Evolutionary conservation across 2,113 vertebrate species (phyloP), one percentile per base, ranked within the genome.

Genomic region (Alaudala cheleensis): DNA sequence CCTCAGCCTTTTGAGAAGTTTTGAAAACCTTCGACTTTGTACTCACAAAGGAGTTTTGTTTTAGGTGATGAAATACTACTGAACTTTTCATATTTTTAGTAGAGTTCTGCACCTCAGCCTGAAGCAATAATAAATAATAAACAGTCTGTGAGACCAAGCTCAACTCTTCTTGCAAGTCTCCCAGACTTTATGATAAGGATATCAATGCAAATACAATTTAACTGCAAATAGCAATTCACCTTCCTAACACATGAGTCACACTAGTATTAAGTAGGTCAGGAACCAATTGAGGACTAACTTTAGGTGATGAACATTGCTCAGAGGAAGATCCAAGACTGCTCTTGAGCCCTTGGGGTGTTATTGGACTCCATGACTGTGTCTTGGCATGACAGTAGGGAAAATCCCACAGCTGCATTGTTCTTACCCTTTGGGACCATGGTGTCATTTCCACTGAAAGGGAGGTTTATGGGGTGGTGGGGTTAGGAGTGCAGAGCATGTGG

Each of bases 401-500:
- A 44, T 65, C 8, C n/a, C 28, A 33, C 7, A 34, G 28, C 33
- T 81, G 39, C 25, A 6, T 25, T 53, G 24, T 17, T 72, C 20
- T 18, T 76, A 23, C 16, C 9, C 31, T 33, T 29, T 42, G 14
- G 2, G 1, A 5, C 42, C 33, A 8, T 2, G 9, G 42, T 50
- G 28, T 6, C 18, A 62, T 33, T 54, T 70, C 53, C 20, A 20
- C 33, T 44, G 79, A 51, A 88, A 74, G 56, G 19, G 74, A 26
- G 18, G 26, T 79, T 65, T 45, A 42, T 65, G 42, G 42, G 26
- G 10, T 20, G 26, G 14, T 90, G 42, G 26, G 9, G 2, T 58
- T 54, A 29, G 31, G 42, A 54, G 12, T 5, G 1, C 22, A 42
- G 29, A 42, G 19, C 12, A n/a, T 0, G 0, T 1, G 1, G 47